phyloP scores from a whole-genome alignment of 2,113 vertebrate genomes.

The Ophthalmolycus amberensis region DNA sequence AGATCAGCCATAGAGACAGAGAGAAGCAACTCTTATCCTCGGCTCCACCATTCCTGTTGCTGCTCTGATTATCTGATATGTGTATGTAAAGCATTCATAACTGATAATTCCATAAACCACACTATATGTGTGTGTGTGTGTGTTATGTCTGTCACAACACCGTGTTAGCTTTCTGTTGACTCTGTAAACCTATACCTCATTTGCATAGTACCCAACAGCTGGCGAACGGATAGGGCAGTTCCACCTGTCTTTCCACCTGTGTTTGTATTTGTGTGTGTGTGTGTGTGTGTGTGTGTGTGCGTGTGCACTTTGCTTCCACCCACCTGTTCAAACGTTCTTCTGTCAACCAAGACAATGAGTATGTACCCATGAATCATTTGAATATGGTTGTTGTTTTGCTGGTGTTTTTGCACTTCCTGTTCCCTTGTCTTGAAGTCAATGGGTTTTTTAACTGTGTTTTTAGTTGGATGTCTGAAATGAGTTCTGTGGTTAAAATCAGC shows the following conservation, averaged over 20 bases:
- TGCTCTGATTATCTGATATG: slow-evolving; percentile 10
- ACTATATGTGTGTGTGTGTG: slow-evolving; percentile 18
- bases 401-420: not conserved
- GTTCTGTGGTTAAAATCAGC: not conserved
- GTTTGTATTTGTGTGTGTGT: slow-evolving; percentile 43
- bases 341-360: slow-evolving; percentile 42
- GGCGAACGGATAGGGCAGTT: slow-evolving; percentile 71
- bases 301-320: slow-evolving; percentile 39
- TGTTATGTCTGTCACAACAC: slow-evolving; percentile 27
- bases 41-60: slow-evolving; percentile 12
- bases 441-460: not conserved
- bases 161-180: slow-evolving; percentile 75
- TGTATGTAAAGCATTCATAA: slow-evolving; percentile 11
- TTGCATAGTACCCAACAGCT: slow-evolving; percentile 80
- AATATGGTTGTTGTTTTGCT: slow-evolving; percentile 44
- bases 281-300: slow-evolving; percentile 15
- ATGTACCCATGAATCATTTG: slow-evolving; percentile 32
- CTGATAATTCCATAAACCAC: slow-evolving; percentile 28
- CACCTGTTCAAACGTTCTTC: slow-evolving; percentile 75
- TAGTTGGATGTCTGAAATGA: not conserved
- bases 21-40: slow-evolving; percentile 6
- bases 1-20: not conserved
- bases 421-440: not conserved
- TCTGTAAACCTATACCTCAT: slow-evolving; percentile 79
- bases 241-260: slow-evolving; percentile 69